Evolutionary conservation across 2,113 vertebrate genomes (phyloP), one percentile per base, ranked within the genome.

Genomic region (Dermatemys mawii): DNA sequence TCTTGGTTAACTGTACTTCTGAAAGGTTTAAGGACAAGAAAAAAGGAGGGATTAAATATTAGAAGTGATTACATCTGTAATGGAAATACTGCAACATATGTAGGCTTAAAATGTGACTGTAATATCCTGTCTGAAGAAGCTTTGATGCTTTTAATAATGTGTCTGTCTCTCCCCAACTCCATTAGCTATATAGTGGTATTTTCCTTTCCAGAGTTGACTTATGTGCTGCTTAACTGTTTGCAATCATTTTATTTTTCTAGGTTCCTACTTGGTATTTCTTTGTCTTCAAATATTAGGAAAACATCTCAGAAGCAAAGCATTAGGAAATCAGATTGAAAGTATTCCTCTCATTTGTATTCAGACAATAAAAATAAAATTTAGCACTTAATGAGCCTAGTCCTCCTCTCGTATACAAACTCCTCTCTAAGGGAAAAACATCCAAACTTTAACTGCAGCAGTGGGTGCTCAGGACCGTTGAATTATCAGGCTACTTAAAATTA

Each of bases 351-450:
- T 27, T 21, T 19, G 44, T 4, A 19, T 11, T 49, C 5, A 6
- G 21, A 8, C 24, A 81, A 35, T 26, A 26, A 48, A 44, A 35
- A 26, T 50, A 9, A 35, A 63, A 50, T 2, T 13, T 48, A 55
- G 85, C 60, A 57, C 44, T 16, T 16, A n/a, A 48, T 4, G 11
- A 21, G 50, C 9, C 50, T n/a, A 22, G 29, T 14, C 49, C 29
- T 3, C 1, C 1, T 8, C 3, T 81, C 55, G 54, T 79, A 2
- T n/a, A n/a, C n/a, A n/a, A n/a, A n/a, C n/a, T n/a, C n/a, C n/a
- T 67, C 32, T 70, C 29, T 70, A 70, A 19, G 16, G 35, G 35
- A n/a, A 35, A 70, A 70, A 70, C 17, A 3, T 70, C 16, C 63
- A n/a, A 38, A 70, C 32, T 70, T 70, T n/a, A 67, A n/a, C 14